phyloP scores from a whole-genome alignment of 2,113 vertebrate species.

The Megaptera novaeangliae region DNA sequence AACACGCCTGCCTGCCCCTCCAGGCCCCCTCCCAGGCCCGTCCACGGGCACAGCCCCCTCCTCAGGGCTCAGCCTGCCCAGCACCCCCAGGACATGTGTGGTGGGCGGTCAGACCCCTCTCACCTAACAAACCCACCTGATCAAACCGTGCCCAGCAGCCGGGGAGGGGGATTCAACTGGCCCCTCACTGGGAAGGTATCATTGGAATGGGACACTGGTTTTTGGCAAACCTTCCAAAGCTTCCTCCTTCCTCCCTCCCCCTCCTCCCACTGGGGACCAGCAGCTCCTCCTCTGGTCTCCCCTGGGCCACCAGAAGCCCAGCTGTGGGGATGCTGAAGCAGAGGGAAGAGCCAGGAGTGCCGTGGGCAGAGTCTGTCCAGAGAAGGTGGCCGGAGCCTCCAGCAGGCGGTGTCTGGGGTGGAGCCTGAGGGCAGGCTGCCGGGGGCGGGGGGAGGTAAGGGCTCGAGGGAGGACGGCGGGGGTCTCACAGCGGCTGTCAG shows the following conservation, averaged over 20 bases:
- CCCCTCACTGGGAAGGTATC: not conserved
- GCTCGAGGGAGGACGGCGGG: not conserved
- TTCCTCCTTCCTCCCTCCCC: not conserved
- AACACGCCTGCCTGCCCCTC: not conserved
- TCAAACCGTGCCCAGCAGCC: rapidly evolving
- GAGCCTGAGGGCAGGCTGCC: not conserved
- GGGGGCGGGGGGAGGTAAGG: rapidly evolving
- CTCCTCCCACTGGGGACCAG: too few species aligned
- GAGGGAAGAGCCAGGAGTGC: not conserved
- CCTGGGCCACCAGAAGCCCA: not conserved
- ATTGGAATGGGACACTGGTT: rapidly evolving
- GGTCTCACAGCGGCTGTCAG: rapidly evolving
- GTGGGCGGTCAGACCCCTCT: not conserved
- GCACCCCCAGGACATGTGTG: not conserved
- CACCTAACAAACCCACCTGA: rapidly evolving
- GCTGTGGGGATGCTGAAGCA: rapidly evolving
- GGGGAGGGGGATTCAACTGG: rapidly evolving
- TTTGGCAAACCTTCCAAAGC: not conserved
- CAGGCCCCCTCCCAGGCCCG: not conserved
- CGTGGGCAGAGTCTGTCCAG: not conserved
- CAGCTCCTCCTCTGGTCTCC: not conserved
- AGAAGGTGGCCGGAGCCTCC: not conserved
- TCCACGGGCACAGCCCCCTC: not conserved
- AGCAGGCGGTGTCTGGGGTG: rapidly evolving
- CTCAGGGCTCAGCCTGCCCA: not conserved